Conservation (phyloP, 30 jellyfish, hydroid and myxozoan species). For the Hydractinia symbiolongicarpus region DNA sequence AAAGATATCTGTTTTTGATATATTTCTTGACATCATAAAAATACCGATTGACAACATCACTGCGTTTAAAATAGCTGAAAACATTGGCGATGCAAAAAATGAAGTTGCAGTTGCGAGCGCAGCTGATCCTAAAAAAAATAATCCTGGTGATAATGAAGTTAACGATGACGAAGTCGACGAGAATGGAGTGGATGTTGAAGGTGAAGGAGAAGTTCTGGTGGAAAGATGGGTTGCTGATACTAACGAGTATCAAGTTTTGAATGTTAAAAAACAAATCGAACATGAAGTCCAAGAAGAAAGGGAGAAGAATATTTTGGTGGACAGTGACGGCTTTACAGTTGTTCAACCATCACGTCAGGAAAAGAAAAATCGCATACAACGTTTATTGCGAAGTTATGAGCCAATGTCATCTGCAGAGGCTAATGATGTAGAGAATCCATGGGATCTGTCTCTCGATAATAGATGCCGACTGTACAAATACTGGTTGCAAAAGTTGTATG, state of each 20-base stretch:
- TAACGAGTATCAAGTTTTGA: neutral
- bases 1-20: slow-evolving; percentile 20
- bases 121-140: neutral
- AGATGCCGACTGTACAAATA: slow-evolving; percentile 58
- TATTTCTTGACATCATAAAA: neutral
- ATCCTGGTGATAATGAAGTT: too few species aligned
- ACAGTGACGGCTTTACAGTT: slow-evolving; percentile 33
- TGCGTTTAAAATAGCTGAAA: neutral
- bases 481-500: slow-evolving; percentile 17
- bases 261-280: neutral
- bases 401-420: slow-evolving; percentile 56
- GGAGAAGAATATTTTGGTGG: neutral
- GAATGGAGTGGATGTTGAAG: slow-evolving; percentile 43
- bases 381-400: slow-evolving; percentile 6
- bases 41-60: neutral
- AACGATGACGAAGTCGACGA: neutral
- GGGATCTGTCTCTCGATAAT: slow-evolving; percentile 26
- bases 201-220: slow-evolving; percentile 59
- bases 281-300: neutral
- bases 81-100: neutral
- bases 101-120: neutral
- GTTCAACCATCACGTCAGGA: slow-evolving; percentile 35
- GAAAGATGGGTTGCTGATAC: slow-evolving; percentile 53
- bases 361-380: slow-evolving; percentile 20
- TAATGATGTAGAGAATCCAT: slow-evolving; percentile 26